phyloP scores from a whole-genome alignment of 2,113 vertebrate genomes.

The crab-eating macaque (Macaca fascicularis) region T2T-MFA8v1.1 NC_088392.1:46177501-46178000 shows the following conservation, averaged over 20 bases:
- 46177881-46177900: background rate
- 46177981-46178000: background rate
- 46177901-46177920: background rate
- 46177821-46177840: background rate
- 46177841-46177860: background rate
- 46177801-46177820: background rate
- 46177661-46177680: background rate
- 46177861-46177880: background rate
- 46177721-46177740: background rate
- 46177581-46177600: background rate
- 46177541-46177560: background rate
- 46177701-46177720: background rate
- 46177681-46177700: background rate
- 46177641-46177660: background rate
- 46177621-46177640: constrained; percentile 7
- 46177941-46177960: background rate
- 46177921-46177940: background rate
- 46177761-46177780: background rate
- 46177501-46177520: background rate
- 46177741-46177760: background rate
- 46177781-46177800: background rate
- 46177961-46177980: background rate
- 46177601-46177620: background rate
- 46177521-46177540: background rate
- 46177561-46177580: background rate